Base-by-base conservation (phyloP, 2,797 vertebrate genomes). In the Chloroceryle inda region DNA sequence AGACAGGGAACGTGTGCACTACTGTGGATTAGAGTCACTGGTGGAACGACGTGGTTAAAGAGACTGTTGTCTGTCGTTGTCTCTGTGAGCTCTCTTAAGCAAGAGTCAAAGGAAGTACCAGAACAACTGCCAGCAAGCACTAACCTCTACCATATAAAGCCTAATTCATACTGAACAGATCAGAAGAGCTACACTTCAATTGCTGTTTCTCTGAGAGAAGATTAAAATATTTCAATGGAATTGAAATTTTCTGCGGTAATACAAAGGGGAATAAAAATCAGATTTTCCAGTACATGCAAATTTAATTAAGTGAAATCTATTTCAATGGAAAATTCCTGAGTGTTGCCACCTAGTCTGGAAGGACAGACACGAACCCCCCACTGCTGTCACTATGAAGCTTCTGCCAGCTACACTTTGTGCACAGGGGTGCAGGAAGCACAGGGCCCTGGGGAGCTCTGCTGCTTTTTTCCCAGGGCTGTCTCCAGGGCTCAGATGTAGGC, bases 221-320 rank as follows among this genome's bases (percentile, higher is more conserved):
- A 92, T 78, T 80, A 63, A 94, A 96, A 40, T 69, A 76, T 72
- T 96, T 94, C 42, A 62, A 62, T 0, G 2, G 31, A 79, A 82
- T 15, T 64, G 23, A 94, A 78, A 49, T 75, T 68, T 94, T 92
- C 22, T 12, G n/a, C 35, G 56, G 5, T 55, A 88, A 84, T 71
- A 76, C 3, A 2, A 82, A 52, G 40, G 9, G 31, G 47, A 89
- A 73, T 87, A 79, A 92, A 92, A 87, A 73, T 12, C 56, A 68
- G 24, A 78, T 84, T 94, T 95, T 81, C 45, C 55, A 69, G 47
- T 86, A 88, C 47, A 90, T 58, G 38, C 35, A 88, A 44, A 89
- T 88, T 82, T 79, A 75, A 81, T 82, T 88, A 92, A 92, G 49
- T 42, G 45, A 88, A 88, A 79, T 85, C 18, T 69, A 38, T 88